Percentiles rank a stretch among this genome's conserved stretches.
These are phyloP conservation scores for Drosophila multiciliata DNA, from an alignment of 2,888 invertebrate genomes.

Conservation along the genomic window DNA sequence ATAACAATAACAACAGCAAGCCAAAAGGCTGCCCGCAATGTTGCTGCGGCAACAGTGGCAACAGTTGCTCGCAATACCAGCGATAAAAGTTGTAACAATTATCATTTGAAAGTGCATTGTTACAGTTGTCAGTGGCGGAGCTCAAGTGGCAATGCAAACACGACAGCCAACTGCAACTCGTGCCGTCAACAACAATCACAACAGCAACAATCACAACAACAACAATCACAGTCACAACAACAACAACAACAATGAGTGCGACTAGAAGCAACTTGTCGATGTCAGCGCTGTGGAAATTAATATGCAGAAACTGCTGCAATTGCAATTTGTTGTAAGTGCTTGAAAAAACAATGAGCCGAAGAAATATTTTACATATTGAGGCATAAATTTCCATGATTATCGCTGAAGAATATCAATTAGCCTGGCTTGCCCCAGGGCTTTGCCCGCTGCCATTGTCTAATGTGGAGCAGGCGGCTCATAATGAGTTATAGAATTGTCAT, in stretches of 20 bases:
- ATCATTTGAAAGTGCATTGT: constrained; percentile 81
- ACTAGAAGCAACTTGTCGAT: constrained; percentile 38
- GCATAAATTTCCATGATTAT: constrained; percentile 74
- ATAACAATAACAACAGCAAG: constrained; percentile 64
- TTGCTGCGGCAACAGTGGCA: constrained; percentile 47
- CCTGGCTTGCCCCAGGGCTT: constrained; percentile 15
- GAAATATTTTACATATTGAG: constrained; percentile 71
- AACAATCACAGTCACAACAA: constrained; percentile 1
- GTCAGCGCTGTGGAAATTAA: constrained; percentile 66
- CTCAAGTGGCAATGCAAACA: constrained; percentile 56
- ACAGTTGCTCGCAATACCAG: constrained; percentile 73
- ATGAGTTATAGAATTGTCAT: constrained; percentile 73
- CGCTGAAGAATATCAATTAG: constrained; percentile 70
- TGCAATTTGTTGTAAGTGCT: constrained; percentile 72
- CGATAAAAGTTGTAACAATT: constrained; percentile 80
- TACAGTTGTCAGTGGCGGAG: constrained; percentile 69
- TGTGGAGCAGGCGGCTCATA: constrained; percentile 65
- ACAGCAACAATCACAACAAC: constrained; percentile 22
- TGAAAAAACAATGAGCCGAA: constrained; percentile 70
- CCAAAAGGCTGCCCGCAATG: constrained; percentile 41
- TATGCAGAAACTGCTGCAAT: constrained; percentile 75
- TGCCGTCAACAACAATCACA: constrained; percentile 49
- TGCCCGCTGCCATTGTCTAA: constrained; percentile 53
- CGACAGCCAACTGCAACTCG: constrained; percentile 51
- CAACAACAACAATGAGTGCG: background rate